A percentile compares a stretch with the other conserved stretches of the same genome.
phyloP scores from a whole-genome alignment of 1,140 invertebrate genomes.

The Leptopilina clavipes region DNA sequence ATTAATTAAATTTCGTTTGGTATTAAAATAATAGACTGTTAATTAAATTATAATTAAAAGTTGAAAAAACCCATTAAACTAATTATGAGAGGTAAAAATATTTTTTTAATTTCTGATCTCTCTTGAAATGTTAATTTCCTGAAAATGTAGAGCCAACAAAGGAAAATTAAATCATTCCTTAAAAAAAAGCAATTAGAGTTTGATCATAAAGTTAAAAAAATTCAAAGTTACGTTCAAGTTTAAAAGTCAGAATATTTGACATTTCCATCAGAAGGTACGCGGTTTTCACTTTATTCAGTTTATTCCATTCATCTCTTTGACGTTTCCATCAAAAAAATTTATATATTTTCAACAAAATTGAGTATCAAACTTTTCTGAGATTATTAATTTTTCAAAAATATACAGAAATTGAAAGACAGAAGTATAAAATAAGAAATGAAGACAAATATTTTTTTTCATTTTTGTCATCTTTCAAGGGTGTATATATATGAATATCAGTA shows the following conservation, averaged over 20 bases:
- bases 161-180: background rate
- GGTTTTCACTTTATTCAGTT: background rate
- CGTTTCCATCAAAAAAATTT: background rate
- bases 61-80: too few species aligned
- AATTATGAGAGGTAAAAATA: background rate
- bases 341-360: background rate
- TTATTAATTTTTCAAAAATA: background rate
- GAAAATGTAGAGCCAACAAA: background rate
- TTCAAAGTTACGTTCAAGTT: background rate
- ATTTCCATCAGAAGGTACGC: background rate
- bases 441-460: background rate
- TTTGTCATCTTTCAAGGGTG: background rate
- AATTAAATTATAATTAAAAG: too few species aligned
- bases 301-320: conserved; percentile 7
- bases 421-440: conserved; percentile 3
- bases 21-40: too few species aligned
- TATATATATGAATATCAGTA: background rate
- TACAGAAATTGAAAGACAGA: background rate
- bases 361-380: background rate
- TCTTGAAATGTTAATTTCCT: background rate
- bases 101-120: background rate
- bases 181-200: conserved; percentile 1
- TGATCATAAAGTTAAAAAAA: conserved; percentile 8
- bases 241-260: background rate
- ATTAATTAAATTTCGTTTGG: too few species aligned